Conservation (phyloP, 1,140 invertebrate genomes). For the Aphelinus certus region DNA sequence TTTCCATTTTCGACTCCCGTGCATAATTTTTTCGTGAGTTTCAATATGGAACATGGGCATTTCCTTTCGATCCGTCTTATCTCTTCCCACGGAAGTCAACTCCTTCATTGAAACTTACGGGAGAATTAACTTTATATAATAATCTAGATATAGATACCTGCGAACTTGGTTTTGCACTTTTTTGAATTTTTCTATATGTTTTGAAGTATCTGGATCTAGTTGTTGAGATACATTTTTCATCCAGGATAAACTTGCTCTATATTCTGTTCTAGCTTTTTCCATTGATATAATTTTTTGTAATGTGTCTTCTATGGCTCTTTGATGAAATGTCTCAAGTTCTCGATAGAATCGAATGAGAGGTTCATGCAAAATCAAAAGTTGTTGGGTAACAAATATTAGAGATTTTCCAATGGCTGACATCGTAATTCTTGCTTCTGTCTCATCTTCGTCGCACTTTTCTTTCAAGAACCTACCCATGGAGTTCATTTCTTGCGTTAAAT, state of each 20-base stretch:
- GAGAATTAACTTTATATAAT: no score
- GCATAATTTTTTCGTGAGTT: no score
- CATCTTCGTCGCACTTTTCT: conserved; percentile 90
- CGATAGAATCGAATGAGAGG: conserved; percentile 91
- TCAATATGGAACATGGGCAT: no score
- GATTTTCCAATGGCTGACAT: conserved; percentile 95
- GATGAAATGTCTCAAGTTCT: conserved; percentile 96
- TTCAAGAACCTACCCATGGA: conserved; percentile 94
- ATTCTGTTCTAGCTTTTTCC: conserved; percentile 96
- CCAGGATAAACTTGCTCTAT: conserved; percentile 95
- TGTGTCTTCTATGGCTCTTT: conserved; percentile 93
- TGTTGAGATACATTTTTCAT: conserved; percentile 98
- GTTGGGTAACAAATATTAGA: conserved; percentile 94
- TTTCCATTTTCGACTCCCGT: no score
- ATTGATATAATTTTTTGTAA: conserved; percentile 89
- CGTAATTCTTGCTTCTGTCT: conserved; percentile 89
- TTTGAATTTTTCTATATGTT: conserved; percentile 94
- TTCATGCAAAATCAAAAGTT: conserved; percentile 85
- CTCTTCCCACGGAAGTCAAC: no score
- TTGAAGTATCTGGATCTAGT: conserved; percentile 95
- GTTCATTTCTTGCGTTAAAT: conserved; percentile 94
- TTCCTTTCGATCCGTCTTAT: no score
- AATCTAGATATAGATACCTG: conserved; percentile 49
- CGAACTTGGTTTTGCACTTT: conserved; percentile 84
- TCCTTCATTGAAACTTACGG: no score